Evolutionary conservation across 1,140 invertebrate genomes (phyloP), one percentile per base, ranked within the genome.

Genomic region (Cyrtorhinus lividipennis): DNA sequence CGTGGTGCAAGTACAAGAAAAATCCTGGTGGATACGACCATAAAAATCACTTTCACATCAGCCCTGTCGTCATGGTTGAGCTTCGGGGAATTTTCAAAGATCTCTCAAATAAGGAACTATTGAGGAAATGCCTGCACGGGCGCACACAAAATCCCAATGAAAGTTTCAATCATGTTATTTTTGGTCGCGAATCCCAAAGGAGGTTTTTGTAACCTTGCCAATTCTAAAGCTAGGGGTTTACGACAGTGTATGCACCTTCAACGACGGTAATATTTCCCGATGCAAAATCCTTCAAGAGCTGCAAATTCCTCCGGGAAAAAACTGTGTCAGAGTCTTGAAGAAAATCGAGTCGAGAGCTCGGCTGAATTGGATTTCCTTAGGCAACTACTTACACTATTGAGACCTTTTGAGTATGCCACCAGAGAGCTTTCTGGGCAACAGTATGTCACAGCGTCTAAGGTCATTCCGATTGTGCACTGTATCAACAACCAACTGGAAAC

Each of bases 401-500:
- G 68, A 59, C 71, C 71, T 0, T n/a, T 74, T 1, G 71, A 73
- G 69, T 67, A 68, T 59, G 72, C 70, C 2, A 76, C 72, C 1
- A 73, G 68, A 56, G 72, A 74, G 70, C 66, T 75, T 1, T 74
- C 72, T 25, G 72, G 70, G 0, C 71, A 74, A 67, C 69, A 71
- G 62, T 76, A 76, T 64, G 70, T 68, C 27, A 70, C 73, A n/a
- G 71, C 68, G 22, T 73, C 72, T 46, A 72, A 72, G 57, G 62
- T 73, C 1, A 75, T 76, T 46, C 72, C 73, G 30, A 66, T 75
- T 61, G 66, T 75, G n/a, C 68, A 68, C 58, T 72, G 69, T 64
- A 66, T 74, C 62, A 5, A 70, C 56, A 72, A 61, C 22, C 71
- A 72, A 69, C 25, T 74, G 3, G 59, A 67, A 61, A 2, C 44